Evolutionary conservation across 2,113 vertebrate species (phyloP).

Genomic region (Prunella himalayana): DNA sequence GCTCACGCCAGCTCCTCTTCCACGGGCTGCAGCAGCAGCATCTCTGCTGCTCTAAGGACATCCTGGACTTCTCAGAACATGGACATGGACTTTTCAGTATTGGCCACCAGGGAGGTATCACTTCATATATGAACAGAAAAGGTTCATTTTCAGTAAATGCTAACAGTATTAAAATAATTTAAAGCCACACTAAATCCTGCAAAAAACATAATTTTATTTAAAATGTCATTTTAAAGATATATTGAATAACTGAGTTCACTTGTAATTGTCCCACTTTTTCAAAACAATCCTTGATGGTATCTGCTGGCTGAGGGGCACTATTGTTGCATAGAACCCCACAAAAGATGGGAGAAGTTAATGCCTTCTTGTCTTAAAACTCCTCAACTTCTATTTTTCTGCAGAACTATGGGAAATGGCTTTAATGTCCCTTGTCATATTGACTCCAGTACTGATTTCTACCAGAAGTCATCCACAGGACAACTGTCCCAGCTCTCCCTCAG

Average conservation of each 20-base stretch:
- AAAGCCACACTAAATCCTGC: not conserved
- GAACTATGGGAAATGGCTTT: not conserved
- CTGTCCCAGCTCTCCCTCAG: not conserved
- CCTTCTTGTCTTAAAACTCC: not conserved
- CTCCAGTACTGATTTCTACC: not conserved
- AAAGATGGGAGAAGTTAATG: not conserved
- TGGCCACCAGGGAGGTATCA: not conserved
- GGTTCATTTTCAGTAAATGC: not conserved
- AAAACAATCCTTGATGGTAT: not conserved
- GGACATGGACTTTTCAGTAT: not conserved
- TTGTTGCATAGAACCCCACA: not conserved
- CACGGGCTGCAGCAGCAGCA: not conserved
- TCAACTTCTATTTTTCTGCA: not conserved
- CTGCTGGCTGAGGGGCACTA: not conserved
- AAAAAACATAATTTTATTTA: not conserved
- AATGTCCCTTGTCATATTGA: not conserved
- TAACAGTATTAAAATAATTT: not conserved
- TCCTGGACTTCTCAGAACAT: not conserved
- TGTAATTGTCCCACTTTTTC: not conserved
- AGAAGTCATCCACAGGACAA: not conserved
- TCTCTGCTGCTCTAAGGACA: not conserved
- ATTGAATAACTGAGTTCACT: not conserved
- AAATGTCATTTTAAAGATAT: not conserved
- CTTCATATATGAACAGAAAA: not conserved
- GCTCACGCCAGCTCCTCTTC: not conserved